Percentiles rank a stretch among this genome's conserved stretches.
Evolutionary conservation across 2,797 vertebrate genomes (phyloP).

Genomic region (Neostethus bicornis): DNA sequence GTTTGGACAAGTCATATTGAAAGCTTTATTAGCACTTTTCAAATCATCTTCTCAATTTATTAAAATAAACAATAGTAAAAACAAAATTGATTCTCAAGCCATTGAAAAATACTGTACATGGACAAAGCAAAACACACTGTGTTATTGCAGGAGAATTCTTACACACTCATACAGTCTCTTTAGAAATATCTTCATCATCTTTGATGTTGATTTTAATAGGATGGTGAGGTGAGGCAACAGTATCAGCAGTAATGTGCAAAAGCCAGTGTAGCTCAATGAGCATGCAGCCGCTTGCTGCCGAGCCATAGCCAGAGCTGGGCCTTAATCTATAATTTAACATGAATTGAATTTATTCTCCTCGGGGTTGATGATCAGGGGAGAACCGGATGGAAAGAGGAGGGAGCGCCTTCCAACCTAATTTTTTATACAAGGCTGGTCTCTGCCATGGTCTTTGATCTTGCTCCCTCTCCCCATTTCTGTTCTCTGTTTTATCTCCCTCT

Average conservation of each 20-base stretch:
- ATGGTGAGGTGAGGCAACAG: conserved; percentile 69
- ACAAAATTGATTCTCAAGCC: conserved; percentile 21
- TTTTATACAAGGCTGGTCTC: conserved; percentile 50
- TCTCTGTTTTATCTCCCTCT: conserved; percentile 41
- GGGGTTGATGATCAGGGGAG: conserved; percentile 65
- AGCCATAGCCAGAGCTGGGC: conserved; percentile 58
- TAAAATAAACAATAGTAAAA: conserved; percentile 12
- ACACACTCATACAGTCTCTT: conserved; percentile 71
- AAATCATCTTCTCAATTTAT: conserved; percentile 24
- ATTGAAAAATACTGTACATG: conserved; percentile 36
- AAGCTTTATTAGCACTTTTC: conserved; percentile 12
- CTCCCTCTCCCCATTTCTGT: conserved; percentile 19
- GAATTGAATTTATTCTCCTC: conserved; percentile 73
- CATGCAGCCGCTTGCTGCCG: conserved; percentile 58
- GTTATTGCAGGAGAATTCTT: conserved; percentile 26
- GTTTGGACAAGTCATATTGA: not conserved
- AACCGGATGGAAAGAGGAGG: conserved; percentile 50
- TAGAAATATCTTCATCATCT: conserved; percentile 58
- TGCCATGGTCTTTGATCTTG: conserved; percentile 63
- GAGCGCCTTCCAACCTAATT: conserved; percentile 60
- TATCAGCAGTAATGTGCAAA: conserved; percentile 50
- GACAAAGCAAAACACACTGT: conserved; percentile 18
- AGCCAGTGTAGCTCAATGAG: conserved; percentile 46
- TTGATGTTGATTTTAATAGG: conserved; percentile 78
- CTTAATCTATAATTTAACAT: conserved; percentile 84